Conservation (phyloP, 2,113 vertebrate species). For the Chloropsis cyanopogon region DNA sequence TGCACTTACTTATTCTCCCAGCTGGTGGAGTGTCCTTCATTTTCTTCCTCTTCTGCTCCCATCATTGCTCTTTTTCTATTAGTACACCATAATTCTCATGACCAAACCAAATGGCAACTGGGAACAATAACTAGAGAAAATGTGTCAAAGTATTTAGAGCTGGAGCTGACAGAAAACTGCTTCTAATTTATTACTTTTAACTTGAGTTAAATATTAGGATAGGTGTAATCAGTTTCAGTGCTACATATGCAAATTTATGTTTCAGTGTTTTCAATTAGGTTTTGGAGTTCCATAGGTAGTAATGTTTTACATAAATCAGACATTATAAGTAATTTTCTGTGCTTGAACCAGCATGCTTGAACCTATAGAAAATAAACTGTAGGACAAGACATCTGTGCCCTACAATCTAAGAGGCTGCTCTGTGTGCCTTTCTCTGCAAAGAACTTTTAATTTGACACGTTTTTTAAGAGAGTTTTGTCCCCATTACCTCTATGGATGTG, state of each 20-base stretch:
- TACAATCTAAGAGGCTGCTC: background rate
- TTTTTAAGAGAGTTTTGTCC: background rate
- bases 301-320: background rate
- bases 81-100: background rate
- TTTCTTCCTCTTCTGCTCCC: background rate
- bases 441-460: background rate
- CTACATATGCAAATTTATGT: background rate
- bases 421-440: background rate
- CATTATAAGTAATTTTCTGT: background rate
- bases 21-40: background rate
- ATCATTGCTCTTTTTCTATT: background rate
- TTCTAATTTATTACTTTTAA: background rate
- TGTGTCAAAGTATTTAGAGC: background rate
- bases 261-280: background rate
- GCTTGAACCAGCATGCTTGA: background rate
- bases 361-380: background rate
- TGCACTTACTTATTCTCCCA: background rate
- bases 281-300: background rate
- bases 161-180: background rate
- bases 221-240: background rate
- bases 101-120: background rate
- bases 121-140: background rate
- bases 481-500: background rate
- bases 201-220: background rate
- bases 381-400: background rate